Percentiles rank a stretch among this genome's conserved stretches.
These are phyloP conservation scores for Crotalus helleri DNA, from an alignment of 2,113 vertebrate genomes.

Conservation along the genomic window DNA sequence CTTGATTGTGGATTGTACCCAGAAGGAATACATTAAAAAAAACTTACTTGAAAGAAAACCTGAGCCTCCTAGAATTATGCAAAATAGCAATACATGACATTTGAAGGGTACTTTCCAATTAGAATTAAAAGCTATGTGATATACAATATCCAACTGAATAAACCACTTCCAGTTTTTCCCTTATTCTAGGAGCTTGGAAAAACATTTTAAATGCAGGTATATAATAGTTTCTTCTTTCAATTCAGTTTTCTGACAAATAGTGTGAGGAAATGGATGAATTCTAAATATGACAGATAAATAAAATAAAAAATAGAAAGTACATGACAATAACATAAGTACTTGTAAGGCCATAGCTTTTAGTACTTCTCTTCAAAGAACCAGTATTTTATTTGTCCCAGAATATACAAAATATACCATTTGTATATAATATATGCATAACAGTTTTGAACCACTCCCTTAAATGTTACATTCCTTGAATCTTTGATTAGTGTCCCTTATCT, in stretches of 20 bases:
- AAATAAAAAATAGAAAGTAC: neutral
- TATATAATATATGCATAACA: neutral
- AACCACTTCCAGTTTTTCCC: neutral
- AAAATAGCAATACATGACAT: neutral
- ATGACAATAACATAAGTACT: neutral
- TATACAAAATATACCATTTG: neutral
- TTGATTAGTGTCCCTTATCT: neutral
- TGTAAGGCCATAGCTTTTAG: neutral
- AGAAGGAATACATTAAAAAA: constrained; percentile 22
- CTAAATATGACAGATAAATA: neutral
- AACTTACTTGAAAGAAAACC: neutral
- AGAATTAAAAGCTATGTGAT: neutral
- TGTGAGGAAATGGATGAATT: neutral
- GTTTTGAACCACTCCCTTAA: neutral
- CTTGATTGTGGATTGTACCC: constrained; percentile 71
- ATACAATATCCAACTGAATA: neutral
- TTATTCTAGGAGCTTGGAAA: neutral
- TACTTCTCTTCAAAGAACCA: neutral
- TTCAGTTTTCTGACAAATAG: neutral
- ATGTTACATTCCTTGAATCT: neutral
- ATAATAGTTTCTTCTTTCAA: neutral
- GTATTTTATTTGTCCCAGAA: neutral
- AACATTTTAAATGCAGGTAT: neutral
- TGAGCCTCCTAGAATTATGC: neutral
- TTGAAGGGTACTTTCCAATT: neutral